Base-by-base conservation (phyloP, 2,888 invertebrate species). In the Diabrotica balteata region DNA sequence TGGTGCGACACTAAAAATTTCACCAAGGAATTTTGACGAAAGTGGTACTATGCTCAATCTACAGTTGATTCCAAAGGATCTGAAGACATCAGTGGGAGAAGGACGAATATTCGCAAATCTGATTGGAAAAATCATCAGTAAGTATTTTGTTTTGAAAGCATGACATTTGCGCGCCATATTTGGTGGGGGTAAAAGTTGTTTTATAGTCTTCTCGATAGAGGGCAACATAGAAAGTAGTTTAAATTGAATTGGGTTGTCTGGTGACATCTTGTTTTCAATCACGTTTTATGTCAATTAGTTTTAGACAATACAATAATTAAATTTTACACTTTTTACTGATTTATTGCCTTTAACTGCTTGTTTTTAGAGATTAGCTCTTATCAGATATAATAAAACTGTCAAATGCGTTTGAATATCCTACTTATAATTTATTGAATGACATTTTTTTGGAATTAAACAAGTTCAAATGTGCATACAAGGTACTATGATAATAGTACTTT, bases 11-110 rank as follows among this genome's bases (percentile, higher is more conserved):
- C 82, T 94, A 72, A 91, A 89, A 77, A 86, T 94, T 55, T 93
- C 93, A 8, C 94, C 94, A 0, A 85, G 90, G 22, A 88, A 90
- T 0, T 83, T 93, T 54, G 92, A 92, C 66, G 92, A 91, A 63
- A 90, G 89, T 68, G 94, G 93, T 0, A 91, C 93, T 0, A 81
- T 93, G 11, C 87, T 94, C 6, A 92, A 93, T 74, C 81, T 94
- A 67, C 93, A 93, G 76, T 81, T 93, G 44, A 86, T 90, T 68
- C 89, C 90, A 0, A 88, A 86, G 68, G 81, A 82, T 63, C 10
- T 80, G 3, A 53, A 66, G 6, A 67, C 66, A 22, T 73, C 65
- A 43, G 68, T 77, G 52, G 76, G 76, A 11, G 76, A 79, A 68
- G 80, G 91, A 10, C 86, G 92, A 72, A 84, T 92, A 67, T 88